Percentiles rank a stretch among this genome's conserved stretches.
Evolutionary conservation across 2,888 invertebrate genomes (phyloP).

Genomic region (Atrina japonica): DNA sequence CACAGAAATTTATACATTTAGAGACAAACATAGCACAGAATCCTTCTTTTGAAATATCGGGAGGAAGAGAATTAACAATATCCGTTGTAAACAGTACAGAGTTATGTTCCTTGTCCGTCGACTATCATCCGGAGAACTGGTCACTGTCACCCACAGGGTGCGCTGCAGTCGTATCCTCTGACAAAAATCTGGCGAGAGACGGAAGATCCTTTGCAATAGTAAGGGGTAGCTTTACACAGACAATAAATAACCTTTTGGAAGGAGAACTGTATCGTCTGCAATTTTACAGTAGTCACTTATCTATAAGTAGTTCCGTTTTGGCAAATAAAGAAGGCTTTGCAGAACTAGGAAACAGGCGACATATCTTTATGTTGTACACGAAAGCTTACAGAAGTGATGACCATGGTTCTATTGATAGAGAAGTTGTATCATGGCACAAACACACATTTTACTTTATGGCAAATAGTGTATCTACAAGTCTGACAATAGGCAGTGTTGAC

Average conservation of each 20-base stretch:
- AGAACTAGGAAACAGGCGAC: conserved; percentile 22
- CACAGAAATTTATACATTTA: conserved; percentile 28
- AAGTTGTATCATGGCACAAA: conserved; percentile 33
- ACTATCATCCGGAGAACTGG: conserved; percentile 28
- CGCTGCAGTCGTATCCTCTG: conserved; percentile 28
- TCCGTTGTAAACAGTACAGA: conserved; percentile 28
- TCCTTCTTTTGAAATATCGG: conserved; percentile 39
- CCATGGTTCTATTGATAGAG: conserved; percentile 7
- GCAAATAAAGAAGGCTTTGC: conserved; percentile 38
- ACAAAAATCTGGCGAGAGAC: conserved; percentile 30
- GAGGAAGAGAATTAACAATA: not conserved
- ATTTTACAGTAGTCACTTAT: conserved; percentile 30
- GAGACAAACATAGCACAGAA: conserved; percentile 39
- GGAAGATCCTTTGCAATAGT: conserved; percentile 33
- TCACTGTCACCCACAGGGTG: conserved; percentile 6
- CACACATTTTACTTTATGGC: conserved; percentile 32
- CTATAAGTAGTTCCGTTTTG: conserved; percentile 11
- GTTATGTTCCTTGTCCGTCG: conserved; percentile 26
- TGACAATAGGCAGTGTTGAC: conserved; percentile 35
- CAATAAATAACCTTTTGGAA: not conserved
- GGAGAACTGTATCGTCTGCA: conserved; percentile 30
- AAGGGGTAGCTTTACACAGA: conserved; percentile 38
- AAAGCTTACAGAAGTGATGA: conserved; percentile 31
- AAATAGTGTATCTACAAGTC: not conserved
- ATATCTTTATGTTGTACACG: conserved; percentile 39